These are phyloP conservation scores for Nephrotoma guestfalica DNA, from an alignment of 2,888 invertebrate species.

Conservation along the genomic window DNA sequence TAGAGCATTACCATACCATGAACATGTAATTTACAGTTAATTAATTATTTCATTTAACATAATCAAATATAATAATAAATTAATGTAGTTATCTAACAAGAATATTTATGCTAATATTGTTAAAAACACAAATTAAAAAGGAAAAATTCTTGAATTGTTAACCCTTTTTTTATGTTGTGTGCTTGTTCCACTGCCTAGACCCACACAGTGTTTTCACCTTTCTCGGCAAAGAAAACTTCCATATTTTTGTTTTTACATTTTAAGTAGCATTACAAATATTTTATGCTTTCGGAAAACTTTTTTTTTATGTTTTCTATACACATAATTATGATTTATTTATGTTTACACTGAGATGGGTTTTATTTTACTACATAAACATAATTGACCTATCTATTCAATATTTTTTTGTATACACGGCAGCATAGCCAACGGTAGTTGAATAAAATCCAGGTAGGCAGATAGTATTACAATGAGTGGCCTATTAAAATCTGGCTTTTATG, in stretches of 20 bases:
- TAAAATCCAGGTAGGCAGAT: background rate
- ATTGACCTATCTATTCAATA: background rate
- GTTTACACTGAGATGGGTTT: background rate
- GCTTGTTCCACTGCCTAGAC: background rate
- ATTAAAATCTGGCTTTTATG: background rate
- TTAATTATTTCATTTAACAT: background rate
- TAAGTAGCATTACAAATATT: background rate
- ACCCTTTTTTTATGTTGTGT: background rate
- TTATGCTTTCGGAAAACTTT: background rate
- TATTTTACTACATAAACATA: background rate
- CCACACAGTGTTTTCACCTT: background rate
- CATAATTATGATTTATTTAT: background rate
- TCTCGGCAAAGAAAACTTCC: background rate
- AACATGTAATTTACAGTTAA: background rate
- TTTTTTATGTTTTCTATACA: background rate
- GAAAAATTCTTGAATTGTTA: background rate
- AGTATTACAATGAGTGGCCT: background rate
- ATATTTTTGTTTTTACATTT: background rate
- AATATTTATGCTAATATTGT: background rate
- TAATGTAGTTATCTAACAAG: background rate
- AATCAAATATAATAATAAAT: background rate
- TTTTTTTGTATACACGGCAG: too few relatives aligned
- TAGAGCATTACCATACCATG: background rate
- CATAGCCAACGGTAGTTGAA: background rate
- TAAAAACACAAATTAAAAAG: background rate